Evolutionary conservation across 2,888 invertebrate species (phyloP).

Genomic region (Acronicta aceris): DNA sequence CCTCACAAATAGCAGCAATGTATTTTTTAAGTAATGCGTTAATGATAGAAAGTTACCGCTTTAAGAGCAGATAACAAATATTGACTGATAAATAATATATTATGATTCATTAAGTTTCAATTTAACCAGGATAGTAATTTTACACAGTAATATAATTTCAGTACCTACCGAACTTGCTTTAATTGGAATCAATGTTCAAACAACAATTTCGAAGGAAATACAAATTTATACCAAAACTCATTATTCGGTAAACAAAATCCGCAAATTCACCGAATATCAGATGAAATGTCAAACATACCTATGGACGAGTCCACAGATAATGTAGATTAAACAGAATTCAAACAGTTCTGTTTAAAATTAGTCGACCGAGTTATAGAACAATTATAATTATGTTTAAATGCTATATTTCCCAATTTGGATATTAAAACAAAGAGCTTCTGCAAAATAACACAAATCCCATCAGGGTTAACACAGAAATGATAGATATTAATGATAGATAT

Average conservation of each 20-base stretch:
- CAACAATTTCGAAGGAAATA: slow-evolving; percentile 6
- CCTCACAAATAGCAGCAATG: too few species aligned
- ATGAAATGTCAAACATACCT: slow-evolving; percentile 36
- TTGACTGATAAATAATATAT: too few species aligned
- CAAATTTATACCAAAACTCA: slow-evolving; percentile 19
- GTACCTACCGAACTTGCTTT: background rate
- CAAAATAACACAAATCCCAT: too few species aligned
- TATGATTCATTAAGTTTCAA: too few species aligned
- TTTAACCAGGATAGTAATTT: too few species aligned
- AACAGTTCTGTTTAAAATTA: slow-evolving; percentile 44
- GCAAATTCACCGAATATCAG: slow-evolving; percentile 25
- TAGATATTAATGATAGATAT: too few species aligned
- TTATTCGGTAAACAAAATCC: slow-evolving; percentile 15
- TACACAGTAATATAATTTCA: too few species aligned
- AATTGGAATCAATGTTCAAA: slow-evolving; percentile 1
- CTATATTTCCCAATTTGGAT: slow-evolving; percentile 15
- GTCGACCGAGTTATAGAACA: slow-evolving; percentile 13
- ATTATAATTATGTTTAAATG: slow-evolving; percentile 19
- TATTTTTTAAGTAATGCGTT: too few species aligned
- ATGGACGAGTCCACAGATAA: slow-evolving; percentile 25
- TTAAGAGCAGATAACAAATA: too few species aligned
- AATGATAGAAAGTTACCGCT: too few species aligned
- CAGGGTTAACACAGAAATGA: too few species aligned
- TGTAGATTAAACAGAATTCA: slow-evolving; percentile 47
- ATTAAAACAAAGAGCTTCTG: slow-evolving; percentile 16